These are phyloP conservation scores for Pterocles gutturalis DNA, from an alignment of 2,113 vertebrate genomes.

Conservation along the genomic window DNA sequence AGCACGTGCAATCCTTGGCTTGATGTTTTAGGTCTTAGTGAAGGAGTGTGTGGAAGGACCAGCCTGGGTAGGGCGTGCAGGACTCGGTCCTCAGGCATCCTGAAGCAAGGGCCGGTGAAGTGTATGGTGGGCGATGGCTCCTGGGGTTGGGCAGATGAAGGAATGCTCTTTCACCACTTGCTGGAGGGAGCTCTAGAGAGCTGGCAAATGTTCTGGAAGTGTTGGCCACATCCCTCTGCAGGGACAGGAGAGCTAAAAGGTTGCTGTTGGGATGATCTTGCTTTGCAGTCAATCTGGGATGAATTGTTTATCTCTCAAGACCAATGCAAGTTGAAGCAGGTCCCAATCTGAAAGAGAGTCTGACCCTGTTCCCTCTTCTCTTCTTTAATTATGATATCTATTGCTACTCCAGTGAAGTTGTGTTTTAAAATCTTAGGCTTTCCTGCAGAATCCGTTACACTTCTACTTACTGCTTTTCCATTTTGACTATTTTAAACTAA, in stretches of 20 bases:
- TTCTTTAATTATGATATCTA: not conserved
- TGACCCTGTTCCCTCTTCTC: not conserved
- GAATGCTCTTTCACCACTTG: not conserved
- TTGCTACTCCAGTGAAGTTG: not conserved
- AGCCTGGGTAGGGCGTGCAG: not conserved
- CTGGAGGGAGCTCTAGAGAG: not conserved
- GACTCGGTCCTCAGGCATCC: too few relatives aligned
- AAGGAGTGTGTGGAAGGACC: not conserved
- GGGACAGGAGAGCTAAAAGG: not conserved
- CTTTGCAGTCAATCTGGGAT: not conserved
- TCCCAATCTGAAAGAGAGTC: not conserved
- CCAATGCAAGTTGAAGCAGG: not conserved
- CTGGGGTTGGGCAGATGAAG: not conserved
- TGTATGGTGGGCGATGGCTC: not conserved
- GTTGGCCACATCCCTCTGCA: not conserved
- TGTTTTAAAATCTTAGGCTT: not conserved
- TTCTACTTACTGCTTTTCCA: not conserved
- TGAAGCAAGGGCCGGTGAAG: not conserved
- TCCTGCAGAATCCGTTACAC: not conserved
- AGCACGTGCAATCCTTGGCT: not conserved
- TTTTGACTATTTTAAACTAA: not conserved
- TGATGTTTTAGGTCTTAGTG: not conserved
- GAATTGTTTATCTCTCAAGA: not conserved
- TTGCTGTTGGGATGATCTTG: not conserved
- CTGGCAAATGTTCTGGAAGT: not conserved